Evolutionary conservation across 35 echinoderm and acorn worm genomes (phyloP), one percentile per base, ranked within the genome.

Genomic region (Apostichopus californicus): DNA sequence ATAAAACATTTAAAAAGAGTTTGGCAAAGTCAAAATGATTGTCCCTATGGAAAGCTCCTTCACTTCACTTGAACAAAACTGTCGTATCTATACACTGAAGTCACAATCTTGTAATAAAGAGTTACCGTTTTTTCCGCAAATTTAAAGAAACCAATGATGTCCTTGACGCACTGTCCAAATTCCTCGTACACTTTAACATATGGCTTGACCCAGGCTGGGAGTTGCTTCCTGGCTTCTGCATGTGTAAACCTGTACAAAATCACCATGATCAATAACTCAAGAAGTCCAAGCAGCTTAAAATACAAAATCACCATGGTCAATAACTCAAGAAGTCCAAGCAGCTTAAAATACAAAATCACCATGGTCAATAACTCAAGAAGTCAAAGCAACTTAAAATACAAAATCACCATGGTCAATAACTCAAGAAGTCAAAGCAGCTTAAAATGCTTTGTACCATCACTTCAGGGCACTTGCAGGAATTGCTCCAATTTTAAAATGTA

Each of bases 131-230:
- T 95, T 52, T 96, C 95, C 11, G 93, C 93, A 25, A 89, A 87
- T 83, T 95, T 99, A 84, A 99, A 99, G 90, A 99, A 99, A 87
- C 59, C 95, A 22, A 92, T 99, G 71, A 99, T 78, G 56, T 99
- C 97, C 57, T 80, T 96, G 59, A 99, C 78, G 10, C 82, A 92
- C 56, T 93, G 93, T 56, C 97, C 97, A 90, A 99, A 99, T 64
- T 95, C 83, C n/a, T 94, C 92, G 79, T 99, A 99, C 28, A 93
- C 86, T 14, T 78, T 87, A 5, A 99, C 95, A 92, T 99, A 96
- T 8, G 97, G 95, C 1, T 93, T 66, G 4, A 99, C 93, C 97
- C 97, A 99, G 0, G 95, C 92, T 0, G 97, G 97, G 0, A 99
- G 90, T 80, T 99, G 97, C 56, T 80, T 92, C 58, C 84, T 91